A percentile compares a stretch with the other conserved stretches of the same genome.
phyloP scores from a whole-genome alignment of 2,113 vertebrate genomes.

The Tretioscincus oriximinensis region DNA sequence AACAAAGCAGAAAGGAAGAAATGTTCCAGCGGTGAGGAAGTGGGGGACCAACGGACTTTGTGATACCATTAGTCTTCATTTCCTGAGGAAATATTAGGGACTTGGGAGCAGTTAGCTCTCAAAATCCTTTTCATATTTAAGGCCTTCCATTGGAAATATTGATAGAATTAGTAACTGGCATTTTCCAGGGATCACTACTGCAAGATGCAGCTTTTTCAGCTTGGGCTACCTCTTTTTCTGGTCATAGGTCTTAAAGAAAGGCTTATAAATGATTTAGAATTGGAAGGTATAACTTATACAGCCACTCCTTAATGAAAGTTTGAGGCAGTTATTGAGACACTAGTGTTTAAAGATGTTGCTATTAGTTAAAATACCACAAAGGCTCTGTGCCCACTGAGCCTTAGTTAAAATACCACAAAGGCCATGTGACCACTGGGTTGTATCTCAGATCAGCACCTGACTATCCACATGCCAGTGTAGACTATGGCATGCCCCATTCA shows the following conservation, averaged over 20 bases:
- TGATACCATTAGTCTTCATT: constrained; percentile 36
- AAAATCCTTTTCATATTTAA: constrained; percentile 28
- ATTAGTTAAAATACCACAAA: too few relatives aligned
- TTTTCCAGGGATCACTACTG: not conserved
- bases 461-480: too few relatives aligned
- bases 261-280: not conserved
- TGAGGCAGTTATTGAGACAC: not conserved
- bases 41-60: not conserved
- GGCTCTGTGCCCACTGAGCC: too few relatives aligned
- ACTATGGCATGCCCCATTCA: too few relatives aligned
- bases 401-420: too few relatives aligned
- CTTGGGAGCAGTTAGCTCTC: constrained; percentile 37
- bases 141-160: constrained; percentile 43
- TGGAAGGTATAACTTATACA: not conserved
- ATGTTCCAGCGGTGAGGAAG: constrained; percentile 31
- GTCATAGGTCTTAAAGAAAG: not conserved
- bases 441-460: too few relatives aligned
- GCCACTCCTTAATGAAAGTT: not conserved
- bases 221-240: not conserved
- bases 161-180: constrained; percentile 54
- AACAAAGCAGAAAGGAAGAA: constrained; percentile 29
- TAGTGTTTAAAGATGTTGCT: too few relatives aligned
- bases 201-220: not conserved
- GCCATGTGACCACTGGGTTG: too few relatives aligned
- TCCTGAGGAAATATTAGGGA: constrained; percentile 61